Conservation (phyloP, 2,888 invertebrate genomes). For the Campoletis raptor region DNA sequence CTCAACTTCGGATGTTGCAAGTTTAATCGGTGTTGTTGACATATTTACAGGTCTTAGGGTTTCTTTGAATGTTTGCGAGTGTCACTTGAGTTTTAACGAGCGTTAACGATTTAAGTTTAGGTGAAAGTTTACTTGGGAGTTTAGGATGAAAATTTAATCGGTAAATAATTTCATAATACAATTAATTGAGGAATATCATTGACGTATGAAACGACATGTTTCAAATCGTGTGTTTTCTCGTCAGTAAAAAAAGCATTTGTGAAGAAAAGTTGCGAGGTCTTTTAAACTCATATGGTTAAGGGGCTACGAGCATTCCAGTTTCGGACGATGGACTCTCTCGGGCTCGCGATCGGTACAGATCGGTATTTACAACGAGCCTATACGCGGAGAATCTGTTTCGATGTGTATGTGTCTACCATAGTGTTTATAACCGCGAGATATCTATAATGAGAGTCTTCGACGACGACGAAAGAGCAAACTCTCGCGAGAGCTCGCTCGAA, state of each 20-base stretch:
- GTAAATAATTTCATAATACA: slow-evolving; percentile 17
- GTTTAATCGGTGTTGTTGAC: neutral
- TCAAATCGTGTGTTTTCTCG: neutral
- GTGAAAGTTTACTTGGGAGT: neutral
- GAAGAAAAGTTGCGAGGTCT: slow-evolving; percentile 8
- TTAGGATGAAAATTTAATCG: neutral
- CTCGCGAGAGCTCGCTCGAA: slow-evolving; percentile 60
- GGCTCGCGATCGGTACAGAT: slow-evolving; percentile 56
- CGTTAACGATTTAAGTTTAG: neutral
- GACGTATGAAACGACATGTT: neutral
- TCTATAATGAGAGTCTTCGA: slow-evolving; percentile 61
- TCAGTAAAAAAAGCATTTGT: slow-evolving; percentile 15
- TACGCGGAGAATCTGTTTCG: neutral
- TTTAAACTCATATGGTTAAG: slow-evolving; percentile 13
- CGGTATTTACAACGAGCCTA: slow-evolving; percentile 28
- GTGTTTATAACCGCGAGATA: slow-evolving; percentile 45
- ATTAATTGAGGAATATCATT: slow-evolving; percentile 7
- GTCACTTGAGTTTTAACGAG: neutral
- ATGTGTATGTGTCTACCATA: neutral
- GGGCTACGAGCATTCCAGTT: slow-evolving; percentile 48
- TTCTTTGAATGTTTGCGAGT: neutral
- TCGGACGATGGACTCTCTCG: slow-evolving; percentile 48
- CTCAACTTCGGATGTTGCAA: neutral
- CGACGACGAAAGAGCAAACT: slow-evolving; percentile 55
- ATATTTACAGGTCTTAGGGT: neutral